Evolutionary conservation across 2,113 vertebrate species (phyloP).

Genomic region (Cettia cetti): DNA sequence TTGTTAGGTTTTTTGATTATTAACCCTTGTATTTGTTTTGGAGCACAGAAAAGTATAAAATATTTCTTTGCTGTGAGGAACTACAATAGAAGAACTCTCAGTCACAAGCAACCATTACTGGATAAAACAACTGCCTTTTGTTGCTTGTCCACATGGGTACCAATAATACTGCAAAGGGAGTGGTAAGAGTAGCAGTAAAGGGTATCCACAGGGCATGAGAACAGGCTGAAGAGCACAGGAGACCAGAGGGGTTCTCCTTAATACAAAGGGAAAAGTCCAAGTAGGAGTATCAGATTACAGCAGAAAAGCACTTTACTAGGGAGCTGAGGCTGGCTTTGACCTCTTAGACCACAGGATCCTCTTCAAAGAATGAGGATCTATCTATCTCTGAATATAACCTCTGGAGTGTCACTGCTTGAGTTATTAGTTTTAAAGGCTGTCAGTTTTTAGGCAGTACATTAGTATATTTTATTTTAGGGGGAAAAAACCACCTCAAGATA

Average conservation of each 20-base stretch:
- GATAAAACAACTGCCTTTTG: neutral
- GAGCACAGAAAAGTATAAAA: neutral
- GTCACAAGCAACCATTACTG: neutral
- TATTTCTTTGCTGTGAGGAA: neutral
- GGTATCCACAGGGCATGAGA: neutral
- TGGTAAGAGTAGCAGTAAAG: neutral
- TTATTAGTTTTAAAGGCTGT: neutral
- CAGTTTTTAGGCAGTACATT: neutral
- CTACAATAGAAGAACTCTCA: neutral
- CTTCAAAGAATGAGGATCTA: neutral
- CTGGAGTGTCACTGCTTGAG: neutral
- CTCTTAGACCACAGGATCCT: neutral
- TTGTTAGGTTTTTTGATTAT: neutral
- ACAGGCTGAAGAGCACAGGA: neutral
- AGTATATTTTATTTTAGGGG: neutral
- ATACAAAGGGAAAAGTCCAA: neutral
- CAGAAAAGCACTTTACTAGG: neutral
- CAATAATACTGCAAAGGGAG: neutral
- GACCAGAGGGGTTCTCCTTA: neutral
- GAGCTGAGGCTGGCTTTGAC: neutral
- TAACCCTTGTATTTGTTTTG: neutral
- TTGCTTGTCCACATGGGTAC: neutral
- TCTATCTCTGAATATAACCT: neutral
- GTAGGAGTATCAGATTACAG: neutral
- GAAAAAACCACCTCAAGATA: neutral